Conservation (phyloP, 2,797 vertebrate species). For the Glossophaga mutica region DNA sequence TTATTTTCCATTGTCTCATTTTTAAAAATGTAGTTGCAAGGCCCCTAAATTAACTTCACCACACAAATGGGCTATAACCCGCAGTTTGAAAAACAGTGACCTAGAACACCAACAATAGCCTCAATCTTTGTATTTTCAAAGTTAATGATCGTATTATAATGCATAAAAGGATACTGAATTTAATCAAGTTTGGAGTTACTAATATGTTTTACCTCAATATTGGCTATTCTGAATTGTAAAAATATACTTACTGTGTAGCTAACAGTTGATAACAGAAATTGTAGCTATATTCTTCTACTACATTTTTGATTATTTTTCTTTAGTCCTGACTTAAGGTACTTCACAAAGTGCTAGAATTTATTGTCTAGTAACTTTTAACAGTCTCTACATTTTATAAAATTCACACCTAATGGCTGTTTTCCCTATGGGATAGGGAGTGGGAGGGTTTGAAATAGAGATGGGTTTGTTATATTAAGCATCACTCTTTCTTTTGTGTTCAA, state of each 20-base stretch:
- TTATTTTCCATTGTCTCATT: not conserved
- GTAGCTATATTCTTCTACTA: not conserved
- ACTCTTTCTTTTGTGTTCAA: not conserved
- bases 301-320: conserved; percentile 29
- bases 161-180: not conserved
- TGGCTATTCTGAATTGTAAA: conserved; percentile 20
- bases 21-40: not conserved
- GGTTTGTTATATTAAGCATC: not conserved
- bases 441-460: not conserved
- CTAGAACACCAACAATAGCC: not conserved
- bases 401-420: not conserved
- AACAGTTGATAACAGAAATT: not conserved
- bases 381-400: conserved; percentile 3
- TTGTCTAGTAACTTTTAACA: not conserved
- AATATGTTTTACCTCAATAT: conserved; percentile 25
- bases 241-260: conserved; percentile 13
- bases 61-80: not conserved
- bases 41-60: not conserved
- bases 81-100: not conserved
- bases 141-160: not conserved
- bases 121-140: not conserved
- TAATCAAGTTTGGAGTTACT: conserved; percentile 18
- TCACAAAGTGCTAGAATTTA: conserved; percentile 4
- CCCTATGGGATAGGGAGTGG: not conserved
- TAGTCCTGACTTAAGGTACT: conserved; percentile 5